Evolutionary conservation across 2,888 invertebrate genomes (phyloP), one percentile per base, ranked within the genome.

Genomic region (Leptopilina syphax): DNA sequence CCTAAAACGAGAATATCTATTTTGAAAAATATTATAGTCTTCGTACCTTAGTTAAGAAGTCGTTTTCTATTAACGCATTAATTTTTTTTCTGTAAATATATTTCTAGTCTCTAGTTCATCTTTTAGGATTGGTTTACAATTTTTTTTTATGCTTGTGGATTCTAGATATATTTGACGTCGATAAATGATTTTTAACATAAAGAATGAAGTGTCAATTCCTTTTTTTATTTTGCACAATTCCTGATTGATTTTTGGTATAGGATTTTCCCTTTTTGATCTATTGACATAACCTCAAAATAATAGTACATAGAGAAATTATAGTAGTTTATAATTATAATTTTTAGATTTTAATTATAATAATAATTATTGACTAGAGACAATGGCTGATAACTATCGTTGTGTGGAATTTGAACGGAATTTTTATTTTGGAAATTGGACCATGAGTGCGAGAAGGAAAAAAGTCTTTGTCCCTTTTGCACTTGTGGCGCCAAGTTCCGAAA

Each of bases 21-120:
- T 34, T 86, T 86, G 84, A 87, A 90, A 90, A 90, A 87, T 90
- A 91, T 86, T 87, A 86, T 87, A 90, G 84, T 86, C 83, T 83
- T 86, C 84, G 86, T 86, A 84, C 83, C 81, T 85, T 87, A 81
- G 68, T 82, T 82, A 83, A 81, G 80, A 85, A 85, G 82, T 85
- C 82, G 68, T 80, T 83, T 79, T 84, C 81, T 79, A 78, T 80
- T 68, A 85, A 86, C 84, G 79, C 81, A 83, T 80, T 76, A 79
- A 81, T 18, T 24, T n/a, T n/a, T 60, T 60, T 18, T n/a, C 2
- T 34, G 65, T 18, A 34, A 34, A 34, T 65, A 27, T 41, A 73
- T n/a, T 18, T n/a, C 57, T 57, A 57, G 41, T 34, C 54, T n/a
- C 27, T 73, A 73, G 57, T 57, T 41, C 18, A 54, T 60, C 34